Conservation (phyloP, 2,113 vertebrate species). For the Macrotus californicus region DNA sequence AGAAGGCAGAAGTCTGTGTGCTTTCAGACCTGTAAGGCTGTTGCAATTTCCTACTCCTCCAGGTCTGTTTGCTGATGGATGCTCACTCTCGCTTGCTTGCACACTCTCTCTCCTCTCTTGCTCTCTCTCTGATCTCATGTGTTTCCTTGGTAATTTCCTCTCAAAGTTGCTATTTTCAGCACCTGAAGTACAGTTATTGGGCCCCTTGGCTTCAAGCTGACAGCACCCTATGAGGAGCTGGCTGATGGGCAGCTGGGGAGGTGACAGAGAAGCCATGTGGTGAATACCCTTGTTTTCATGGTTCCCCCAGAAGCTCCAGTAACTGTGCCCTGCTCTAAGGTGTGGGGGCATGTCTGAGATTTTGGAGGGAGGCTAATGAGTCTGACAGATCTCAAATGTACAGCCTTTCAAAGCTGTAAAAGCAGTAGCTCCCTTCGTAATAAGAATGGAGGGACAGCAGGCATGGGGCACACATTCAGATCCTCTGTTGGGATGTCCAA, state of each 20-base stretch:
- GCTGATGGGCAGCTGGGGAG: neutral
- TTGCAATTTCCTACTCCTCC: neutral
- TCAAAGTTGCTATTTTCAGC: constrained; percentile 18
- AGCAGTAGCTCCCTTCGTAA: neutral
- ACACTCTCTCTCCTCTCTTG: neutral
- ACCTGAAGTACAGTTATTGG: neutral
- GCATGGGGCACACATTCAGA: neutral
- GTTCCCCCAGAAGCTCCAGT: neutral
- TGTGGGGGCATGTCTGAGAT: neutral
- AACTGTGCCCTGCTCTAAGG: neutral
- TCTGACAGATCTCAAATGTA: neutral
- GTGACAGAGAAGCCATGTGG: neutral
- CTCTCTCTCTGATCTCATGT: neutral
- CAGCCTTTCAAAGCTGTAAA: neutral
- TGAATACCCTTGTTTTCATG: neutral
- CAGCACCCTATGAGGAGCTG: neutral
- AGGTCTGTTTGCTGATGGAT: neutral
- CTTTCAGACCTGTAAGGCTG: neutral
- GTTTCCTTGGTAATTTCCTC: constrained; percentile 40
- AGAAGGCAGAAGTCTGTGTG: neutral
- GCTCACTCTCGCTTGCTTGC: too few species aligned
- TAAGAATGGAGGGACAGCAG: neutral
- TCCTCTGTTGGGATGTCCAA: neutral
- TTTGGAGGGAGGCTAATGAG: neutral
- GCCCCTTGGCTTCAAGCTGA: neutral